These are phyloP conservation scores for Ericerus pela DNA, from an alignment of 1,140 invertebrate genomes.

Conservation along the genomic window DNA sequence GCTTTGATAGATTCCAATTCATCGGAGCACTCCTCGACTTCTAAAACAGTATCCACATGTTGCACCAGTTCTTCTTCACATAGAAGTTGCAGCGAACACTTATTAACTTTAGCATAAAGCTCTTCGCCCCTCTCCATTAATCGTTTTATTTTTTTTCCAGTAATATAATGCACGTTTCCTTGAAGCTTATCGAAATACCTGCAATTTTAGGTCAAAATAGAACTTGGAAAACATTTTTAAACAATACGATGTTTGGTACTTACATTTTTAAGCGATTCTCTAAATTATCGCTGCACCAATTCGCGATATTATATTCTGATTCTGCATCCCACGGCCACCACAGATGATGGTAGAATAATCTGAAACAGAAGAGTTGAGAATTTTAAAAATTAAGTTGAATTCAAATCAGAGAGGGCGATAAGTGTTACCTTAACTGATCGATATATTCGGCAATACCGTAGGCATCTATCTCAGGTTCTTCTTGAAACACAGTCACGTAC, in stretches of 20 bases:
- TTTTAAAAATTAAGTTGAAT: background rate
- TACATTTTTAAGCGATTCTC: background rate
- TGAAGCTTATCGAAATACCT: background rate
- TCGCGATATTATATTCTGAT: background rate
- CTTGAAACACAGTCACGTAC: background rate
- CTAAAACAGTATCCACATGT: background rate
- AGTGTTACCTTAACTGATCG: background rate
- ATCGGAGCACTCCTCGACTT: background rate
- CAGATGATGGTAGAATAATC: background rate
- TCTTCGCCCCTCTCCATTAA: background rate
- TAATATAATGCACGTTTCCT: background rate
- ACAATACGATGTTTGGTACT: background rate
- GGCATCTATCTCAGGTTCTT: background rate
- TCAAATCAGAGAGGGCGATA: background rate
- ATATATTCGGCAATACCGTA: background rate
- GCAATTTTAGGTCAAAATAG: background rate
- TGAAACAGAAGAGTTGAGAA: background rate
- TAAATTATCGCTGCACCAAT: background rate
- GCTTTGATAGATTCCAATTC: background rate
- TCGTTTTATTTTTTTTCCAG: background rate
- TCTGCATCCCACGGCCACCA: constrained; percentile 4
- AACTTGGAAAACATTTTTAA: background rate
- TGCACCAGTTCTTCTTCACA: background rate
- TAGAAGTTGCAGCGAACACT: background rate
- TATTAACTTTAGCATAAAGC: background rate